These are phyloP conservation scores for Helicorthomorpha holstii DNA, from an alignment of 1,140 invertebrate species.

Conservation along the genomic window DNA sequence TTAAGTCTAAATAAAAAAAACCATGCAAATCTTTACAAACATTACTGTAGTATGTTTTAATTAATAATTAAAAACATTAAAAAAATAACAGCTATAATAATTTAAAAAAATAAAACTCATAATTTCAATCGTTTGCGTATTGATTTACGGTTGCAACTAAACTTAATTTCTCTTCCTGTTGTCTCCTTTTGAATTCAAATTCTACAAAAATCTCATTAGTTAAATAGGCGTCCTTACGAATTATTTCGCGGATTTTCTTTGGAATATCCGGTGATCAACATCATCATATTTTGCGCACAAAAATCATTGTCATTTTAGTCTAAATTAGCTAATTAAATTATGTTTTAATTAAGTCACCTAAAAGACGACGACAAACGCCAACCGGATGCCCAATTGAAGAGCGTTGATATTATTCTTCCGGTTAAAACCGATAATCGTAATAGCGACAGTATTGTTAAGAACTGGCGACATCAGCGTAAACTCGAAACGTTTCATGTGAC, in stretches of 20 bases:
- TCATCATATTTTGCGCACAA: constrained; percentile 53
- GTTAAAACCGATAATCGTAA: constrained; percentile 38
- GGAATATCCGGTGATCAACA: constrained; percentile 70
- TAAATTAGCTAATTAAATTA: constrained; percentile 7
- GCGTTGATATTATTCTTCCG: constrained; percentile 41
- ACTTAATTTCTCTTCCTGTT: constrained; percentile 13
- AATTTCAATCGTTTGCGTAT: no score
- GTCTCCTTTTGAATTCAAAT: constrained; percentile 46
- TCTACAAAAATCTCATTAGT: constrained; percentile 79
- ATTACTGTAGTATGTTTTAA: no score
- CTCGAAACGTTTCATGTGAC: constrained; percentile 52
- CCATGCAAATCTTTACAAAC: no score
- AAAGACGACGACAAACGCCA: constrained; percentile 86
- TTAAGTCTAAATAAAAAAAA: no score
- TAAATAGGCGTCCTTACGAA: constrained; percentile 65
- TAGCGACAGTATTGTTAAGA: constrained; percentile 27
- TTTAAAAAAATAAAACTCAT: no score
- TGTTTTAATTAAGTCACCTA: constrained; percentile 39
- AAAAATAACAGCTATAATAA: no score
- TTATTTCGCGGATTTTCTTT: constrained; percentile 38
- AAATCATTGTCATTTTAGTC: background rate
- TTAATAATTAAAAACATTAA: no score
- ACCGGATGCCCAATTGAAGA: constrained; percentile 63
- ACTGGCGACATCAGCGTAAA: constrained; percentile 8
- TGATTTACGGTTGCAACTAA: no score